Base-by-base conservation (phyloP, 2,113 vertebrate genomes). In the Leiothrix lutea region DNA sequence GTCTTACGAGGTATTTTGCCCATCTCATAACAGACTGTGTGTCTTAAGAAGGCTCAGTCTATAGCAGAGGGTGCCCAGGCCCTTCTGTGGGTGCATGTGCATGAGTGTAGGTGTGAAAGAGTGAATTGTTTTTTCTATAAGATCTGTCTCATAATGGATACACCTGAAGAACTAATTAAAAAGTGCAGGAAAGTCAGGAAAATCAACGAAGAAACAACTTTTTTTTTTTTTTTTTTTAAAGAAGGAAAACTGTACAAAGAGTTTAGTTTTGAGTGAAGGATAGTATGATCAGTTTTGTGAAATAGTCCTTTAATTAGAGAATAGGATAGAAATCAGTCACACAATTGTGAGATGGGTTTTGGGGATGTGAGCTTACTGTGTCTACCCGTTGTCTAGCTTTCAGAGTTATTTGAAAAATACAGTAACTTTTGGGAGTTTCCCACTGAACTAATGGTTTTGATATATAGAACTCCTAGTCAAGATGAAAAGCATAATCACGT, bases 391-490 rank as follows among this genome's bases (percentile, higher is more conserved):
- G 14, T 58, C 48, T 80, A 58, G 45, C 23, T 72, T 48, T 18
- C 6, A 36, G 21, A 71, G 20, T 80, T 53, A 22, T 5, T 80
- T 66, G 45, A 31, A 77, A 48, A 60, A 54, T 29, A 47, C 15
- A 38, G 17, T 58, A 70, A 71, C 47, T 83, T 86, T 21, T 36
- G 21, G 62, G 71, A 83, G 9, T 95, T 95, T 91, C 71, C 85
- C 15, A 51, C 44, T 90, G 38, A 91, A 58, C 26, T 47, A 35
- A n/a, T n/a, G 17, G 15, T 80, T 86, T 58, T 66, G 44, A 36
- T 73, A 29, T 5, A 16, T 24, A 21, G 33, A 62, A 44, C 25
- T 82, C 11, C 9, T 66, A 51, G 57, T 60, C 75, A 86, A 62
- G 78, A 48, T 67, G 50, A 74, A 73, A 90, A 86, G n/a, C 7